Conservation (phyloP, 2,888 invertebrate genomes). For the Alloplasta piceator region DNA sequence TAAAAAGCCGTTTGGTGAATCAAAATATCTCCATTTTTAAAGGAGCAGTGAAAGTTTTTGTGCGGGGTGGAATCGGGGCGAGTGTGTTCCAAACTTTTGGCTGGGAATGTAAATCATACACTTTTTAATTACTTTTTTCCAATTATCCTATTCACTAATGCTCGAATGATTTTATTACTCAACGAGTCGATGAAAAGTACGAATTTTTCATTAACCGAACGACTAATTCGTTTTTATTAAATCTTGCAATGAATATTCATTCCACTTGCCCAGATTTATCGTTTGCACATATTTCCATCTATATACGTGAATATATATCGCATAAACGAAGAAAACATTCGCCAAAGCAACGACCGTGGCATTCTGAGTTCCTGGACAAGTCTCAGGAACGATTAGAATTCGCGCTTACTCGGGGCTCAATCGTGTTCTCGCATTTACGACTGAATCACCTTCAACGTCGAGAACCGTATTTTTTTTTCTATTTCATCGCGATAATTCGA, state of each 20-base stretch:
- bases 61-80: too few relatives aligned
- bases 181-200: background rate
- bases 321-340: slow-evolving; percentile 27
- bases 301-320: slow-evolving; percentile 4
- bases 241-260: background rate
- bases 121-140: too few relatives aligned
- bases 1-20: too few relatives aligned
- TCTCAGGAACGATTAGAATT: slow-evolving; percentile 39
- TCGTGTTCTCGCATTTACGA: slow-evolving; percentile 44
- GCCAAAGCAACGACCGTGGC: slow-evolving; percentile 56
- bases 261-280: background rate
- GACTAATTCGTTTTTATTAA: background rate
- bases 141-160: too few relatives aligned
- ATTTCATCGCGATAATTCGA: too few relatives aligned
- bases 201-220: background rate
- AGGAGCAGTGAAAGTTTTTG: too few relatives aligned
- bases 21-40: too few relatives aligned
- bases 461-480: background rate
- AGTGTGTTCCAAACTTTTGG: too few relatives aligned
- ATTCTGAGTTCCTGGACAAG: slow-evolving; percentile 54
- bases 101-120: too few relatives aligned
- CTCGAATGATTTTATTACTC: background rate
- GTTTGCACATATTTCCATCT: background rate
- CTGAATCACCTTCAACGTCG: slow-evolving; percentile 40
- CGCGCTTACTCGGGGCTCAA: slow-evolving; percentile 18